Evolutionary conservation across 2,888 invertebrate genomes (phyloP), one percentile per base, ranked within the genome.

Genomic region (Suillia variegata): DNA sequence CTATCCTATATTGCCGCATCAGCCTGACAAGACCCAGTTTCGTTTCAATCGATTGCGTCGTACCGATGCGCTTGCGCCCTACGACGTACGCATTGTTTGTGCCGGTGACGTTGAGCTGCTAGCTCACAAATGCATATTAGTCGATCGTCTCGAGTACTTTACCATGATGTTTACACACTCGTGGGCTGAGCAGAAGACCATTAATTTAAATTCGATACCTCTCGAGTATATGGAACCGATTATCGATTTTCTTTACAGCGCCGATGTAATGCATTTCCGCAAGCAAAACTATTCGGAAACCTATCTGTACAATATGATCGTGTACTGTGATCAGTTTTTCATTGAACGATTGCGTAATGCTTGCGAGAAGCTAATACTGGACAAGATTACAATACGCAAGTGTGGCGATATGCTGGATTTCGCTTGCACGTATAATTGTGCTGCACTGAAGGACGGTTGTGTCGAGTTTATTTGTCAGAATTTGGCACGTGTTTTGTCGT

Each of bases 141-240:
- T 89, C 0, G 89, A 92, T 0, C 82, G 93, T 31, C 82, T 92
- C n/a, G 93, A 94, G 65, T 95, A 94, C 80, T 95, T 95, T 77
- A 87, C 88, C 62, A 89, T 89, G 70, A 92, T 95, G 91, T 89
- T 94, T 70, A 87, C 88, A 72, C 87, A 88, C 70, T 87, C 89
- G 47, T 94, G 94, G 94, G 73, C 77, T 1, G 80, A 81, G 62
- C 74, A 70, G 2, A 69, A 70, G 3, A 69, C 67, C 0, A 76
- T 82, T 1, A 77, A 74, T 62, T 62, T 82, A 42, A 70, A 70
- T 8, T 77, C 78, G 2, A 73, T 82, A 17, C 77, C 81, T 2
- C 56, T 70, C 3, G 81, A 81, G 58, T 82, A 80, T 48, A 76
- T 93, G 64, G 81, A 86, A 59, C 87, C 89, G 0, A 84, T 94